Percentiles rank a stretch among this genome's conserved stretches.
phyloP scores from a whole-genome alignment of 2,888 invertebrate species.

The Clepsis dumicolana region DNA sequence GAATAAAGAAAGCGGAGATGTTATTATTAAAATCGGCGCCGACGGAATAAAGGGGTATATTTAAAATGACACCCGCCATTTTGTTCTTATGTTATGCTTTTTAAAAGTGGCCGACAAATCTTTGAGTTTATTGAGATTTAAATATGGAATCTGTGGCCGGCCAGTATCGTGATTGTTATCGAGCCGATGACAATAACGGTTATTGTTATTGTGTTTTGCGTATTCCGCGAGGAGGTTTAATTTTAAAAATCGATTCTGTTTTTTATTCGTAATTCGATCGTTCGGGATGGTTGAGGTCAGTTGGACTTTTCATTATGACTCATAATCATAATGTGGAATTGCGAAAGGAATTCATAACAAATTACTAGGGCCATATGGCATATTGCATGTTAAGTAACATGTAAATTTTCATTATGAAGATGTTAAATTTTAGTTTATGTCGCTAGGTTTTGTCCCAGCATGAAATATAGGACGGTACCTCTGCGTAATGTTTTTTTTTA shows the following conservation, averaged over 20 bases:
- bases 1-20: slow-evolving; percentile 77
- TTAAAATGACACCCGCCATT: slow-evolving; percentile 69
- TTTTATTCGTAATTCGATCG: slow-evolving; percentile 35
- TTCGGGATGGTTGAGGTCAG: slow-evolving; percentile 16
- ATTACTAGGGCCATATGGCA: neutral
- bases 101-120: slow-evolving; percentile 70
- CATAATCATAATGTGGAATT: neutral
- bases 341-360: neutral
- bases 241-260: slow-evolving; percentile 35
- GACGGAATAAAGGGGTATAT: slow-evolving; percentile 72
- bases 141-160: slow-evolving; percentile 58
- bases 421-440: no score
- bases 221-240: slow-evolving; percentile 43
- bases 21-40: slow-evolving; percentile 74
- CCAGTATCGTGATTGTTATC: slow-evolving; percentile 42
- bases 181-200: slow-evolving; percentile 37
- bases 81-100: slow-evolving; percentile 56
- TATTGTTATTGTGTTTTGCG: slow-evolving; percentile 51
- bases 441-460: no score
- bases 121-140: slow-evolving; percentile 70
- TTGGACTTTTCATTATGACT: slow-evolving; percentile 8
- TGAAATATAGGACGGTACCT: no score
- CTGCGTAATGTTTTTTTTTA: no score
- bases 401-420: no score
- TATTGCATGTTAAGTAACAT: no score